Percentiles rank a stretch among this genome's conserved stretches.
Conservation (phyloP, 2,888 invertebrate genomes). For the Mesopsocus fuscifrons region DNA sequence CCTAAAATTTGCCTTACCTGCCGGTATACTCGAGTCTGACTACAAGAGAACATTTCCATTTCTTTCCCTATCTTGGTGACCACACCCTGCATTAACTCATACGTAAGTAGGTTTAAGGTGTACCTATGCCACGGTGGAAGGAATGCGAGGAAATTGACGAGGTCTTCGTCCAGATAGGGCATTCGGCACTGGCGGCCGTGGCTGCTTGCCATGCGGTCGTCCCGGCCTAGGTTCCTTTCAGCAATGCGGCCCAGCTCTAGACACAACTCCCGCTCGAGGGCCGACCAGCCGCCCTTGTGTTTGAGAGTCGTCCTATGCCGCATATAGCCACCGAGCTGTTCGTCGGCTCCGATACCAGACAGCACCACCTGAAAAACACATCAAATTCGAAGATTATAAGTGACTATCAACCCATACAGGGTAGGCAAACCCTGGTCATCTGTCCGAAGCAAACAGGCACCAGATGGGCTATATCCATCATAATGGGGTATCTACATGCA, state of each 20-base stretch:
- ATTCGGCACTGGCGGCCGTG: conserved; percentile 70
- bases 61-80: too few species aligned
- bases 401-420: conserved; percentile 7
- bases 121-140: conserved; percentile 51
- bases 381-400: conserved; percentile 9
- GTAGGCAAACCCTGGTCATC: neutral
- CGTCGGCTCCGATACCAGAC: conserved; percentile 92
- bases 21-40: too few species aligned
- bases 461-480: too few species aligned
- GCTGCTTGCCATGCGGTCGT: conserved; percentile 83
- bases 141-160: conserved; percentile 39
- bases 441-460: too few species aligned
- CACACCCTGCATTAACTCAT: too few species aligned
- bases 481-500: too few species aligned
- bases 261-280: conserved; percentile 39
- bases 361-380: conserved; percentile 42
- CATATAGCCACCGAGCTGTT: conserved; percentile 86
- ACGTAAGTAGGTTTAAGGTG: neutral
- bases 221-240: conserved; percentile 79
- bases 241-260: conserved; percentile 75
- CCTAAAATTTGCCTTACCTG: too few species aligned
- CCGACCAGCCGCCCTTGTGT: conserved; percentile 32
- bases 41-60: too few species aligned
- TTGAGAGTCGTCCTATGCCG: conserved; percentile 60
- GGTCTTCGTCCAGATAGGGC: conserved; percentile 37